phyloP scores from a whole-genome alignment of 2,888 invertebrate species.

The Pardosa pseudoannulata region DNA sequence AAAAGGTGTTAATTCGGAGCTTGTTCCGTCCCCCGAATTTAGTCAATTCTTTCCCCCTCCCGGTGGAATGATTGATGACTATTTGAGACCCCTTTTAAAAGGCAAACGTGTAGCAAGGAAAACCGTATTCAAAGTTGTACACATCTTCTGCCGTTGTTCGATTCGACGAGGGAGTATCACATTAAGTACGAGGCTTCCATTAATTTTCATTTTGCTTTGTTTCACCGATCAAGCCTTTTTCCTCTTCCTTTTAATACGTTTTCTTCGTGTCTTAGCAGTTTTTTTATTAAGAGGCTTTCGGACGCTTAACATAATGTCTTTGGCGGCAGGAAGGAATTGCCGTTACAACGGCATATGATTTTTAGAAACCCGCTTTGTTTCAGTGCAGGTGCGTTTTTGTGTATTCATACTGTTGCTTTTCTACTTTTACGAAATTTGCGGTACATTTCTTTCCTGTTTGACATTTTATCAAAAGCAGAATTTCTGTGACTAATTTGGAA shows the following conservation, averaged over 20 bases:
- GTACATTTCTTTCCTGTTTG: no score
- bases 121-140: conserved; percentile 55
- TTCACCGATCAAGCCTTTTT: conserved; percentile 34
- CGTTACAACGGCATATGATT: not conserved
- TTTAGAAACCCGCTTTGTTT: not conserved
- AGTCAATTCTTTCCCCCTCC: conserved; percentile 33
- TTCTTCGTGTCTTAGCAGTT: conserved; percentile 15
- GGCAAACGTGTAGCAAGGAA: conserved; percentile 54
- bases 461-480: no score
- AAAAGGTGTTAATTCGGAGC: conserved; percentile 69
- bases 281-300: not conserved
- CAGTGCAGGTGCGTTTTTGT: not conserved
- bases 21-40: conserved; percentile 28
- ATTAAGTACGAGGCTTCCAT: conserved; percentile 63
- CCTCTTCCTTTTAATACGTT: not conserved
- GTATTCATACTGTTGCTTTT: no score
- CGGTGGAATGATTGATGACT: conserved; percentile 63
- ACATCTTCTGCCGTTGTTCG: conserved; percentile 52
- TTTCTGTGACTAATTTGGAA: no score
- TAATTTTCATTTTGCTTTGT: conserved; percentile 72
- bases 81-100: conserved; percentile 72
- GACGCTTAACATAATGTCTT: not conserved
- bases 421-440: no score
- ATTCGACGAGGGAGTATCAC: conserved; percentile 47
- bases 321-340: not conserved